Evolutionary conservation across 2,797 vertebrate species (phyloP).

Genomic region (Lepilemur septentrionalis): DNA sequence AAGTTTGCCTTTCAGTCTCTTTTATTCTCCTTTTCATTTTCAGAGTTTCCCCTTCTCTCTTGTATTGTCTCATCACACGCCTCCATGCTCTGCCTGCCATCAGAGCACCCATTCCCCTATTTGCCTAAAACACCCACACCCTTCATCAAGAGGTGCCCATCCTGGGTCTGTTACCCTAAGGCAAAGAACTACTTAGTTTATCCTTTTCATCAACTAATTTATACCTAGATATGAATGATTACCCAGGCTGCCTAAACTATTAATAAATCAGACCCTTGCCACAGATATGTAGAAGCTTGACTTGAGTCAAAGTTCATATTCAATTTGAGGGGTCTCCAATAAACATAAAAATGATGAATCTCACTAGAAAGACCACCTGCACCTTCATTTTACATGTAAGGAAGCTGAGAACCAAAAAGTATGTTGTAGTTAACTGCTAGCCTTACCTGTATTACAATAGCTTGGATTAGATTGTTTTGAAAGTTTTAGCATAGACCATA

Average conservation of each 20-base stretch:
- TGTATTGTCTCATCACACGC: neutral
- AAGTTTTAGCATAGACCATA: neutral
- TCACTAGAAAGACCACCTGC: neutral
- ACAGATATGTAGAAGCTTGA: neutral
- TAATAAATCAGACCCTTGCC: neutral
- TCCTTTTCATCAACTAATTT: conserved; percentile 19
- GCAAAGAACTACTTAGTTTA: neutral
- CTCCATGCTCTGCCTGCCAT: neutral
- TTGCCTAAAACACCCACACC: neutral
- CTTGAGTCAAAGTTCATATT: neutral
- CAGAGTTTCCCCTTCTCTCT: neutral
- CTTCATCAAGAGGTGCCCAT: neutral
- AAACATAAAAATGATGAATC: neutral
- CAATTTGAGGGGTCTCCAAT: neutral
- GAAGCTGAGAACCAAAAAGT: neutral
- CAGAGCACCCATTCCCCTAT: neutral
- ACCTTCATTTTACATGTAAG: conserved; percentile 4
- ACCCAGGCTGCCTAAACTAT: neutral
- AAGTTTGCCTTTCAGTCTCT: neutral
- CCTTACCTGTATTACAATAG: neutral
- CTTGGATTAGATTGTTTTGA: neutral
- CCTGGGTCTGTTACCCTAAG: neutral
- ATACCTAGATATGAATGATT: neutral
- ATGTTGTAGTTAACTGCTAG: neutral
- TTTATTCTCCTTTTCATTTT: conserved; percentile 4